These are phyloP conservation scores for Pyrgilauda ruficollis DNA, from an alignment of 2,113 vertebrate species.

Conservation along the genomic window DNA sequence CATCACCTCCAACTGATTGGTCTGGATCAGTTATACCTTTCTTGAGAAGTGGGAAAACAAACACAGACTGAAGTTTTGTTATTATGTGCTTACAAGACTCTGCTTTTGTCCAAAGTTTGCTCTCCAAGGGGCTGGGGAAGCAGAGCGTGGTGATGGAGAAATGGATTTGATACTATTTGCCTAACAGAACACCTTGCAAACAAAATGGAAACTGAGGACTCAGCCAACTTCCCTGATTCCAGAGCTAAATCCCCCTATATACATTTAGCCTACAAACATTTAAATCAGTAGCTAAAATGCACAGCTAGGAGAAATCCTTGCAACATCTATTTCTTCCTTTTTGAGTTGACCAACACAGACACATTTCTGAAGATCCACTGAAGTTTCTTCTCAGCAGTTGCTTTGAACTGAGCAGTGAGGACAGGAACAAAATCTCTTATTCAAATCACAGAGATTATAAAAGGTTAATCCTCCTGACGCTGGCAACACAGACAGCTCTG, in stretches of 20 bases:
- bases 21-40: not conserved
- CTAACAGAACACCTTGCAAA: not conserved
- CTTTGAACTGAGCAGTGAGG: conserved; percentile 64
- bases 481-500: conserved; percentile 40
- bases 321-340: not conserved
- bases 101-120: not conserved
- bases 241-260: not conserved
- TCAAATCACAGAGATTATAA: conserved; percentile 66
- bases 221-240: not conserved
- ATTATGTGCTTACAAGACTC: not conserved
- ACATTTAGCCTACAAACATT: not conserved
- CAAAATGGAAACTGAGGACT: not conserved
- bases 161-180: not conserved
- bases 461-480: conserved; percentile 70
- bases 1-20: not conserved
- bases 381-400: conserved; percentile 36
- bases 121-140: not conserved
- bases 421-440: conserved; percentile 64
- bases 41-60: not conserved
- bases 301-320: not conserved
- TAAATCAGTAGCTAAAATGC: not conserved
- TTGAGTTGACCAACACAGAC: not conserved
- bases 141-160: not conserved
- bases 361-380: not conserved
- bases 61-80: not conserved